Evolutionary conservation across 2,888 invertebrate species (phyloP).

Genomic region (Cerceris rybyensis): DNA sequence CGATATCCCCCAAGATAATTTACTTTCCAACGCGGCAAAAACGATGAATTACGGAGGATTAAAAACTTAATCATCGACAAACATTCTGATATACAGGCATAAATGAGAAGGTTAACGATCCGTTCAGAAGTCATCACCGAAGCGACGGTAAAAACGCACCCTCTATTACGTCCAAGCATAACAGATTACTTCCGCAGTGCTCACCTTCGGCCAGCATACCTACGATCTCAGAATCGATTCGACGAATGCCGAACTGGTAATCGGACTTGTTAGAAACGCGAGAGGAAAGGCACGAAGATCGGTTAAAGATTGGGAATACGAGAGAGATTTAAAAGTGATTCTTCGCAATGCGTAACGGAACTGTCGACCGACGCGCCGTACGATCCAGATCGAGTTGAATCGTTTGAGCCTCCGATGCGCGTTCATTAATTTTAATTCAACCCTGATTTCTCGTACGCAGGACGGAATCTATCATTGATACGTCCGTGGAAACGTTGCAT

Average conservation of each 20-base stretch:
- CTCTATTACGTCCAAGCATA: conserved; percentile 12
- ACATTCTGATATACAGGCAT: no score
- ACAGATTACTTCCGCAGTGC: conserved; percentile 70
- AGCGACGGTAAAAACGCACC: conserved; percentile 29
- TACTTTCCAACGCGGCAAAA: neutral
- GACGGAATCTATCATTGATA: conserved; percentile 61
- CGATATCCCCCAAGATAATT: no score
- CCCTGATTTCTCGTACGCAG: conserved; percentile 37
- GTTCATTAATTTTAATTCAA: conserved; percentile 72
- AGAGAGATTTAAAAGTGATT: conserved; percentile 58
- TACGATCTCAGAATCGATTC: conserved; percentile 52
- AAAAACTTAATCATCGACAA: no score
- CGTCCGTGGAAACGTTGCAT: conserved; percentile 18
- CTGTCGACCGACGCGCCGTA: conserved; percentile 45
- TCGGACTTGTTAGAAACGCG: conserved; percentile 19
- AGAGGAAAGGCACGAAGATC: conserved; percentile 65
- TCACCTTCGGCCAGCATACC: conserved; percentile 69
- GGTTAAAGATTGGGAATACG: conserved; percentile 33
- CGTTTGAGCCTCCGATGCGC: conserved; percentile 56
- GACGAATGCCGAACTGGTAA: conserved; percentile 60
- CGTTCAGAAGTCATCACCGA: conserved; percentile 1
- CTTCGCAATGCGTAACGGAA: conserved; percentile 69
- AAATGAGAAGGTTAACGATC: neutral
- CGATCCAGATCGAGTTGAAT: conserved; percentile 35
- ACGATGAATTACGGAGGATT: neutral